Conservation (phyloP, 2,888 invertebrate genomes). For the Hydrotaea diabolus region DNA sequence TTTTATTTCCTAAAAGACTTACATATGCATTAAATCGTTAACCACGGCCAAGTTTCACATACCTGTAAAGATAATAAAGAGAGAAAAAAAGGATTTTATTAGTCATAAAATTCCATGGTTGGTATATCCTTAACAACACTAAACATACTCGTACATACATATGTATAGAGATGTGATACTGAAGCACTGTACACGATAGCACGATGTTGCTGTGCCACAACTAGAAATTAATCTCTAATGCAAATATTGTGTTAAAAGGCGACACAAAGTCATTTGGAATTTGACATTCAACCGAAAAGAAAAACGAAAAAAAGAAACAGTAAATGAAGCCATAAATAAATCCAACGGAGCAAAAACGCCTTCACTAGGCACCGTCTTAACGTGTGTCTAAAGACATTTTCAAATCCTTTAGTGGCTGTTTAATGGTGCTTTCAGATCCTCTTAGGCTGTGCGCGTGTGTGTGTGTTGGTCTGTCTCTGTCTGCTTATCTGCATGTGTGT, state of each 20-base stretch:
- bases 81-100: background rate
- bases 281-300: conserved; percentile 37
- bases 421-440: conserved; percentile 12
- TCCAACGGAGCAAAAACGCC: background rate
- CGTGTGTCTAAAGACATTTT: conserved; percentile 12
- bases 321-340: conserved; percentile 28
- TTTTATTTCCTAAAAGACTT: background rate
- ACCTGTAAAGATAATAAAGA: conserved; percentile 19
- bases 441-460: background rate
- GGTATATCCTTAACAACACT: background rate
- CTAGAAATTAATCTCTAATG: conserved; percentile 14
- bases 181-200: too few relatives aligned
- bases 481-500: too few relatives aligned
- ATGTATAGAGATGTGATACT: too few relatives aligned
- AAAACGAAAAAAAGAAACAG: conserved; percentile 14
- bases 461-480: background rate
- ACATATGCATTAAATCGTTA: background rate
- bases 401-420: conserved; percentile 29
- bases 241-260: conserved; percentile 34
- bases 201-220: background rate
- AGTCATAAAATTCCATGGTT: background rate
- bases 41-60: background rate
- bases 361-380: too few relatives aligned
- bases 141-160: too few relatives aligned
- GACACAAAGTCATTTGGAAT: conserved; percentile 14